These are phyloP conservation scores for Phylloscopus trochilus DNA, from an alignment of 2,113 vertebrate species.

Conservation along the genomic window DNA sequence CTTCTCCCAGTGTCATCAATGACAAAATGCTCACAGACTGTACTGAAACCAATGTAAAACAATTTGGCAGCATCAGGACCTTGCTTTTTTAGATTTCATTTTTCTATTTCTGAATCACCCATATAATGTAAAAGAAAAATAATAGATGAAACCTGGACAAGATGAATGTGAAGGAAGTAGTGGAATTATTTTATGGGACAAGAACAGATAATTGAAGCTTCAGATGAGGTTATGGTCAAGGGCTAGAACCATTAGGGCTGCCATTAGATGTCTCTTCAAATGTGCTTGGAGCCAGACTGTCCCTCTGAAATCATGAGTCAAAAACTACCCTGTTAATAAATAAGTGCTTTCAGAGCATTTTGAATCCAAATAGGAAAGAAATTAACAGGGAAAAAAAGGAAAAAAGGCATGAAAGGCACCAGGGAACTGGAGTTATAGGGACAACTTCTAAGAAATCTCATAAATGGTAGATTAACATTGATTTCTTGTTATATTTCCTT, in stretches of 20 bases:
- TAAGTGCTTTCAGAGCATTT: background rate
- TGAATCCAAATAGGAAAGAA: background rate
- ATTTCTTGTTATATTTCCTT: background rate
- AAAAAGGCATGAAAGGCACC: background rate
- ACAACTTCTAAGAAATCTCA: background rate
- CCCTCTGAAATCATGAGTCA: background rate
- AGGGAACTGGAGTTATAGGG: background rate
- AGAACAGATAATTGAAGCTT: background rate
- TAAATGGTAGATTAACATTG: constrained; percentile 11
- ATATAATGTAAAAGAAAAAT: background rate
- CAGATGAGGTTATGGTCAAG: background rate
- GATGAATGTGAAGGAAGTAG: background rate
- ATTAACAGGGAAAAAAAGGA: background rate
- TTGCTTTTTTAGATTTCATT: background rate
- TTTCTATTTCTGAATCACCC: background rate
- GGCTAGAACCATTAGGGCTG: background rate
- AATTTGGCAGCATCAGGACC: background rate
- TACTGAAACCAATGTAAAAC: background rate
- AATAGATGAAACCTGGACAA: background rate
- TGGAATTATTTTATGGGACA: background rate
- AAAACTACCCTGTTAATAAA: background rate
- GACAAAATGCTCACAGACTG: background rate
- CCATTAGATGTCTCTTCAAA: background rate
- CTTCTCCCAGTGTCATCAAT: background rate
- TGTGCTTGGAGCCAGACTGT: background rate